Percentiles rank a stretch among this genome's conserved stretches.
These are phyloP conservation scores for Eupithecia insigniata DNA, from an alignment of 2,888 invertebrate genomes.

Conservation along the genomic window DNA sequence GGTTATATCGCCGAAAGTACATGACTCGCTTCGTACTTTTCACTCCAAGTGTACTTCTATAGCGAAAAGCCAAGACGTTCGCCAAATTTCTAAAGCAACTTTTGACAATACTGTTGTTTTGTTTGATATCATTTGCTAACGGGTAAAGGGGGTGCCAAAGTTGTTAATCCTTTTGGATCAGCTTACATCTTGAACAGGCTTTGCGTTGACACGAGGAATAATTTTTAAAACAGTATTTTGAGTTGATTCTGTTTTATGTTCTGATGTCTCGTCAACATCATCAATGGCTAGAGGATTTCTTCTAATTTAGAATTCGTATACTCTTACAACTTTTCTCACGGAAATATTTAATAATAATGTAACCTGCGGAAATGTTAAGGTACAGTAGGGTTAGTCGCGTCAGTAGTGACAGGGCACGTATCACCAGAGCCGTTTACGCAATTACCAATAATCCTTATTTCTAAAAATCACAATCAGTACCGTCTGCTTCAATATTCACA, in stretches of 20 bases:
- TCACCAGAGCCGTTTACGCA: too few species aligned
- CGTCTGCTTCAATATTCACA: too few species aligned
- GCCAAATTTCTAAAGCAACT: slow-evolving; percentile 48
- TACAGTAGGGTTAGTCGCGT: too few species aligned
- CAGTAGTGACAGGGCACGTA: too few species aligned
- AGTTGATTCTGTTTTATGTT: not conserved
- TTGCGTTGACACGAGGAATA: not conserved
- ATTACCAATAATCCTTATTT: too few species aligned
- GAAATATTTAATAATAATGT: not conserved
- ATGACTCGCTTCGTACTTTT: slow-evolving; percentile 47
- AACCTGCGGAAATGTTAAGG: too few species aligned
- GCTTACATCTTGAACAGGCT: not conserved
- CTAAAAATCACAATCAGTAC: too few species aligned
- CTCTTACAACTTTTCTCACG: not conserved
- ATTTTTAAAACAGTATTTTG: not conserved
- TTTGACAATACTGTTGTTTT: slow-evolving; percentile 53
- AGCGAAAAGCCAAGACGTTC: slow-evolving; percentile 41
- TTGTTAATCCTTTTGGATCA: not conserved
- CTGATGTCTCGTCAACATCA: not conserved
- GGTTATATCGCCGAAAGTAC: slow-evolving; percentile 66
- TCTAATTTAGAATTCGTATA: not conserved
- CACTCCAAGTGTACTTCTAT: slow-evolving; percentile 53
- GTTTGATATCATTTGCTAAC: slow-evolving; percentile 52
- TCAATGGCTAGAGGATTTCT: not conserved
- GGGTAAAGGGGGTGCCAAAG: slow-evolving; percentile 17